Evolutionary conservation across 2,888 invertebrate genomes (phyloP).

Genomic region (Lasius platythorax): DNA sequence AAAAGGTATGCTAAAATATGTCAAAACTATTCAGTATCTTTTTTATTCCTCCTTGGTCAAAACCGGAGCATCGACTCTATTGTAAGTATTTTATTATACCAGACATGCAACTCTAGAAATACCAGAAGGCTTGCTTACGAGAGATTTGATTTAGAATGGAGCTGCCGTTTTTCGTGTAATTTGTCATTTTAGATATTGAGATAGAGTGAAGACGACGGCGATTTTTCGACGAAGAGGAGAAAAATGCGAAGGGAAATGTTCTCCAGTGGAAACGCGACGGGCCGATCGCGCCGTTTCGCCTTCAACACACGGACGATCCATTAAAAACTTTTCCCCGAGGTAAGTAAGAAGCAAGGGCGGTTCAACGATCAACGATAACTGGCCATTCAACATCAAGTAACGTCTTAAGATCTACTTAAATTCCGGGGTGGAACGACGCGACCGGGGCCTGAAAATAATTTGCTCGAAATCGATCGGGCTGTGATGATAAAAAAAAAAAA

Average conservation of each 20-base stretch:
- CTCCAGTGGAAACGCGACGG: constrained; percentile 4
- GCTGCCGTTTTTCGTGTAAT: background rate
- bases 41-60: background rate
- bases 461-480: constrained; percentile 35
- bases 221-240: constrained; percentile 15
- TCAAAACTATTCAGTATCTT: background rate
- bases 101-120: constrained; percentile 24
- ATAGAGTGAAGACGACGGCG: constrained; percentile 12
- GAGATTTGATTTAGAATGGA: background rate
- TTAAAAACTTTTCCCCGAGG: constrained; percentile 50
- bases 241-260: background rate
- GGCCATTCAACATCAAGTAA: constrained; percentile 53
- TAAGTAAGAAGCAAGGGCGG: constrained; percentile 53
- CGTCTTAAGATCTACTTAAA: constrained; percentile 56
- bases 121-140: background rate
- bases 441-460: constrained; percentile 33
- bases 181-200: background rate
- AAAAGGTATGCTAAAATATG: background rate
- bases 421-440: constrained; percentile 41
- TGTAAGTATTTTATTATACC: background rate
- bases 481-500: constrained; percentile 1
- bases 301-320: constrained; percentile 53
- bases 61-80: background rate
- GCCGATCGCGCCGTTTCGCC: constrained; percentile 28
- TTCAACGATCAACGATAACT: constrained; percentile 57